Percentiles rank a stretch among this genome's conserved stretches.
Evolutionary conservation across 2,797 vertebrate genomes (phyloP).

Genomic region (Channa striata): DNA sequence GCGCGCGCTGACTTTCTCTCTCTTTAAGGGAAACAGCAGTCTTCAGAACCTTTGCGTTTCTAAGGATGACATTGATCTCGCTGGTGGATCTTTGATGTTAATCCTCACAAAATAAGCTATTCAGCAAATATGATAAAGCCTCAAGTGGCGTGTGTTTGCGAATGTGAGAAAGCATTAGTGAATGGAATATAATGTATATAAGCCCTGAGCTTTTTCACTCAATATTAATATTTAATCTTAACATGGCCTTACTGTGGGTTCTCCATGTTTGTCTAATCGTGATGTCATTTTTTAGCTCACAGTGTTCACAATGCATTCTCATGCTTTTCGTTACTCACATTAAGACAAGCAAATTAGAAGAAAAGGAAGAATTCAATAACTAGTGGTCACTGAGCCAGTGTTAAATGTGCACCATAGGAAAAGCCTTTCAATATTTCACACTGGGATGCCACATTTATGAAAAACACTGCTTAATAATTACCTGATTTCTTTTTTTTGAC

Average conservation of each 20-base stretch:
- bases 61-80: conserved; percentile 66
- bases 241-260: conserved; percentile 40
- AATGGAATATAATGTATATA: conserved; percentile 30
- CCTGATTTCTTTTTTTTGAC: neutral
- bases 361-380: neutral
- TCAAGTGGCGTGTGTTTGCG: conserved; percentile 9
- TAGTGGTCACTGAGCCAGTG: neutral
- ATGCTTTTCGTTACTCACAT: neutral
- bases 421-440: too few species aligned
- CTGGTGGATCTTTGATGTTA: conserved; percentile 69
- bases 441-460: neutral
- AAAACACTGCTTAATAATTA: neutral
- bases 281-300: neutral
- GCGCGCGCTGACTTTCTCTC: neutral
- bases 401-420: neutral
- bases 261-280: conserved; percentile 44
- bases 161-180: conserved; percentile 46
- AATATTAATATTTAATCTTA: conserved; percentile 56
- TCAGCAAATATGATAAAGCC: conserved; percentile 63
- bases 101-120: conserved; percentile 66
- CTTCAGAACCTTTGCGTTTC: conserved; percentile 53
- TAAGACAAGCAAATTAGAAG: neutral
- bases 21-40: conserved; percentile 33
- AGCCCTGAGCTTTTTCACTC: conserved; percentile 57
- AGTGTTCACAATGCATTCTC: too few species aligned